These are phyloP conservation scores for Stenurella melanura DNA, from an alignment of 2,888 invertebrate genomes.

Conservation along the genomic window DNA sequence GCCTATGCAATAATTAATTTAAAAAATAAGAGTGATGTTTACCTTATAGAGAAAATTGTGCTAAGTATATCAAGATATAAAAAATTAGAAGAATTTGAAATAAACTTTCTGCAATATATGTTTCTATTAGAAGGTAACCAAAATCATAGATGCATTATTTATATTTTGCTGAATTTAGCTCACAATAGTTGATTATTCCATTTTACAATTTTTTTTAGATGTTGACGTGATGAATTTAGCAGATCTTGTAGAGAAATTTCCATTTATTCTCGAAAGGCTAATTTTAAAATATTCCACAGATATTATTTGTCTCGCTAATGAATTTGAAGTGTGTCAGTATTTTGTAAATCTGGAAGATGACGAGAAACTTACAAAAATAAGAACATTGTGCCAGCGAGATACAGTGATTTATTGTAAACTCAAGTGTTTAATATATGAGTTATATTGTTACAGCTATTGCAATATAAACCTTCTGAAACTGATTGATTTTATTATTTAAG, in stretches of 20 bases:
- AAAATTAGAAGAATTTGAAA: slow-evolving; percentile 48
- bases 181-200: not conserved
- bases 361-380: slow-evolving; percentile 45
- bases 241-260: slow-evolving; percentile 44
- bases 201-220: slow-evolving; percentile 40
- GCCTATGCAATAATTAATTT: slow-evolving; percentile 52
- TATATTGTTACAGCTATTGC: slow-evolving; percentile 55
- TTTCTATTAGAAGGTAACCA: slow-evolving; percentile 43
- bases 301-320: slow-evolving; percentile 42
- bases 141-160: not conserved
- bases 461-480: slow-evolving; percentile 55
- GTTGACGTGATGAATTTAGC: slow-evolving; percentile 12
- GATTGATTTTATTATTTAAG: slow-evolving; percentile 46
- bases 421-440: slow-evolving; percentile 52
- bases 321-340: slow-evolving; percentile 45
- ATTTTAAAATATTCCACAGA: slow-evolving; percentile 47
- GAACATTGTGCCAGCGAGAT: slow-evolving; percentile 46
- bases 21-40: slow-evolving; percentile 23
- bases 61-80: slow-evolving; percentile 41
- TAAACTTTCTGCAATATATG: slow-evolving; percentile 50
- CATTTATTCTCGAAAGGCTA: slow-evolving; percentile 52
- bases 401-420: slow-evolving; percentile 47
- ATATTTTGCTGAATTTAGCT: not conserved
- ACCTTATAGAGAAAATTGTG: slow-evolving; percentile 49
- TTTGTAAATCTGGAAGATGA: slow-evolving; percentile 48